Base-by-base conservation (phyloP, 2,797 vertebrate genomes). In the Cynodonichthys magdalenae region DNA sequence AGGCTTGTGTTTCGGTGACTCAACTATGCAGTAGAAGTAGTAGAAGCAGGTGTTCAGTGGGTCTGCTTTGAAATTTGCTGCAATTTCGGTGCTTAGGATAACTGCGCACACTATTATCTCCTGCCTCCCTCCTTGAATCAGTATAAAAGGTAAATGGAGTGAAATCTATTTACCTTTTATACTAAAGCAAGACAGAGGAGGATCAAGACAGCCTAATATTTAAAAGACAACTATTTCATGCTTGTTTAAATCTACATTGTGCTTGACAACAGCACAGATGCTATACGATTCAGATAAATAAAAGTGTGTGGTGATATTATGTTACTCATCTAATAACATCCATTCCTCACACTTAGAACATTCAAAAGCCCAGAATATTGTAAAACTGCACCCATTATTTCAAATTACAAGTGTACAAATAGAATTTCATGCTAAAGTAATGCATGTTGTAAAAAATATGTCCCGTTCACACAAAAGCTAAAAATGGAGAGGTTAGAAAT, bases 11-110 rank as follows among this genome's bases (percentile, higher is more conserved):
- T 66, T 68, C 34, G n/a, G 3, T 62, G 47, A 71, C 41, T 70
- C 49, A 56, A 52, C 15, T 2, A n/a, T 63, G 64, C 65, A 81
- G 65, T 53, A 70, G 69, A 80, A 47, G 53, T 15, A 48, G 6
- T 11, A 36, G 10, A 36, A 34, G n/a, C 27, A 24, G 10, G 50
- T 63, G 14, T 49, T 41, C n/a, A 15, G 19, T n/a, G 20, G 36
- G 60, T 50, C 59, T 46, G 52, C 54, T 49, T 55, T 48, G 63
- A n/a, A 60, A 58, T 59, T n/a, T 29, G 50, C 34, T 47, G 15
- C 42, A 47, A 14, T n/a, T 24, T 50, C 15, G 20, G 48, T 24
- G 20, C 20, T 44, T 34, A 61, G 5, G 0, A 47, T 49, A 31
- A 45, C 2, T 42, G 15, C 34, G 15, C 34, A 48, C 19, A 52